Conservation (phyloP, 1,140 invertebrate genomes). For the Sinonovacula constricta region DNA sequence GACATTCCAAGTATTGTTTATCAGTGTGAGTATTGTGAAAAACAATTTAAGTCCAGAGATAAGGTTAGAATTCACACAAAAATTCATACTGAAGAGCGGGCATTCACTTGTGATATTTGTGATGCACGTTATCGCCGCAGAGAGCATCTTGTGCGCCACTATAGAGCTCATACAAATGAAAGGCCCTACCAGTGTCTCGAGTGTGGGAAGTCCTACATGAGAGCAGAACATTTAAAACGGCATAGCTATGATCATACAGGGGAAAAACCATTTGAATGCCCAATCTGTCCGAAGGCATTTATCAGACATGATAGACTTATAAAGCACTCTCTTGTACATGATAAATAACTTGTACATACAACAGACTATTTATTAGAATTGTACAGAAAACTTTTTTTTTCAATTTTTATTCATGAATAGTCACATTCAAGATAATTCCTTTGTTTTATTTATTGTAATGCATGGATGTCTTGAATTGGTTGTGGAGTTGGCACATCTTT, state of each 20-base stretch:
- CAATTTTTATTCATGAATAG: no score
- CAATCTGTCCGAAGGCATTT: constrained; percentile 42
- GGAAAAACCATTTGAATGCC: constrained; percentile 49
- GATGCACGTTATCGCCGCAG: constrained; percentile 25
- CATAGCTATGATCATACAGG: constrained; percentile 49
- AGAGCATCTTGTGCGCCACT: constrained; percentile 94
- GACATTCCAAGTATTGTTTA: constrained; percentile 35
- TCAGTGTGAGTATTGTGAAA: constrained; percentile 51
- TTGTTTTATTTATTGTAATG: no score
- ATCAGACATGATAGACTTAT: constrained; percentile 45
- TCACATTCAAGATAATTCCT: no score
- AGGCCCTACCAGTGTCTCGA: constrained; percentile 97
- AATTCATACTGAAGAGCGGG: constrained; percentile 48
- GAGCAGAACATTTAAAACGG: constrained; percentile 50
- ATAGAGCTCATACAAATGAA: constrained; percentile 97
- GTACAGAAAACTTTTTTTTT: no score
- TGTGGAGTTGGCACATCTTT: no score
- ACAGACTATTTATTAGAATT: no score
- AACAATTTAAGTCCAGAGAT: constrained; percentile 47
- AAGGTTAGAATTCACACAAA: constrained; percentile 41
- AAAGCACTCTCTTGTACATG: constrained; percentile 50
- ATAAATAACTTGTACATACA: constrained; percentile 46
- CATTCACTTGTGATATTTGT: constrained; percentile 47
- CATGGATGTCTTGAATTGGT: no score
- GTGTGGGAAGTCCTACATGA: constrained; percentile 80